Base-by-base conservation (phyloP, 2,113 vertebrate genomes). In the Osmerus mordax region DNA sequence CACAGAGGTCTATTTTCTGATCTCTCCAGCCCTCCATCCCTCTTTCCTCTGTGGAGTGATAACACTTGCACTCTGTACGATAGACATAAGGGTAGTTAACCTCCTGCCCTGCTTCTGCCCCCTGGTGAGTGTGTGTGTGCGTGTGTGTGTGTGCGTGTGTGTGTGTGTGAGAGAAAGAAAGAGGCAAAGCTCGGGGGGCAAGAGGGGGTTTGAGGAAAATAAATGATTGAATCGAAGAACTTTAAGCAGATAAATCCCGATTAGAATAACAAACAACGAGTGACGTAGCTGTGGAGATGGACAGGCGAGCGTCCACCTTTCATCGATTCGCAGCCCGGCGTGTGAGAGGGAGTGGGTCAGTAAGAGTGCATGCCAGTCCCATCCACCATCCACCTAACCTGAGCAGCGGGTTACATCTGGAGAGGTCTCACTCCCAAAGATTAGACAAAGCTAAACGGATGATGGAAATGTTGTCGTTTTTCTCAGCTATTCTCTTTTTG, bases 91-190 rank as follows among this genome's bases (percentile, higher is more conserved):
- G 18, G 29, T 12, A 65, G 29, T 65, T 65, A 65, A 65, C 62
- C 36, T 65, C 64, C 36, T 21, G 32, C 64, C n/a, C 32, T 65
- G 8, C 9, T 11, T 41, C 64, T 65, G 36, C 8, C 18, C 32
- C 11, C 55, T 16, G 32, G 18, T 13, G 54, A 2, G 56, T 70
- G 56, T 25, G 56, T 8, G 55, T 51, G 68, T 47, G 68, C n/a
- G 68, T 70, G 36, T 16, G 61, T 23, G 55, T 15, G 71, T 1
- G 11, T 55, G 51, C 18, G 56, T 32, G 64, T 47, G 23, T 23
- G 53, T 59, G 53, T n/a, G 54, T 59, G 54, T 59, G 54, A 56
- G 29, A 67, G 18, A 67, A 8, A 67, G 21, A 54, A 7, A 68
- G 64, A 66, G 36, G 36, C 15, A 41, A 28, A 63, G 25, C 25